Base-by-base conservation (phyloP, 2,113 vertebrate genomes). In the Bufo bufo region DNA sequence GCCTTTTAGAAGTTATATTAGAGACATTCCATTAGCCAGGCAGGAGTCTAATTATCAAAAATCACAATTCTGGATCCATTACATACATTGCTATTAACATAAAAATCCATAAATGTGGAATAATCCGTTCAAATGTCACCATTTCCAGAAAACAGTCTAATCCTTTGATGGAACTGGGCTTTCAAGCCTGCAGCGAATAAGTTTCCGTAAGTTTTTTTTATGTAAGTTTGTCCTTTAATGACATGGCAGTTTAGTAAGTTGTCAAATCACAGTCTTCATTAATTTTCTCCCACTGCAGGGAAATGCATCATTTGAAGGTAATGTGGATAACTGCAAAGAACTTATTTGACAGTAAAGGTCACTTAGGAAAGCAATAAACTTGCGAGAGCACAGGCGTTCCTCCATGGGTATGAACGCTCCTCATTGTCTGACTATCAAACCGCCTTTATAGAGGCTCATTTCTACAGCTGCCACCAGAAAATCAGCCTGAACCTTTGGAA, bases 181-280 rank as follows among this genome's bases (percentile, higher is more conserved):
- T 74, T 74, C 71, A 74, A 74, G 71, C 71, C 71, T 19, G 71
- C 71, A 47, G 71, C 71, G 49, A 74, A 74, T 74, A 74, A 74
- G 71, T 74, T 74, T 74, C 71, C 14, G 1, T 8, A 74, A 47
- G 71, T 74, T 47, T 74, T 71, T 43, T 71, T 74, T 47, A 47
- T 74, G 19, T 74, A 74, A 45, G 71, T 74, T 74, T 74, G 71
- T 74, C 71, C 71, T 74, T 74, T 74, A 74, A 74, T 74, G 71
- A 74, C 71, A 74, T 19, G 71, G 45, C 71, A 6, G 71, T 74
- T 74, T 74, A 74, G 71, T 74, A 74, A 74, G 71, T 74, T 74
- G 71, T 74, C 71, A 74, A 7, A 74, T 74, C 71, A 47, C 43
- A 74, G 71, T 74, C 71, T 74, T 74, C 71, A 74, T 74, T 74